These are phyloP conservation scores for Rhipidura dahli DNA, from an alignment of 2,113 vertebrate species.

Conservation along the genomic window DNA sequence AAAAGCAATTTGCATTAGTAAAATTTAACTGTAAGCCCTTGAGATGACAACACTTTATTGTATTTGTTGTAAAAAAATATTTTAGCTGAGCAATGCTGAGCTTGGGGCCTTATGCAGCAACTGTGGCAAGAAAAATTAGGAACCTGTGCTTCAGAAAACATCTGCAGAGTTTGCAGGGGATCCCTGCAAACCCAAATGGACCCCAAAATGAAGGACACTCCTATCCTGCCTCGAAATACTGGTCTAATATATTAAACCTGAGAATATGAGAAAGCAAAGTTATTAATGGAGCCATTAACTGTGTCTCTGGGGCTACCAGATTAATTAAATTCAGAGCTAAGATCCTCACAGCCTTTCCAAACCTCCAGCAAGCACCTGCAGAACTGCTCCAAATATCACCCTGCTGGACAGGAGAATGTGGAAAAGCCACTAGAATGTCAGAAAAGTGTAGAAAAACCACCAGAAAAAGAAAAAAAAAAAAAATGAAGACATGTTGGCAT, in stretches of 20 bases:
- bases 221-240: neutral
- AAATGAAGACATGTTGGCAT: neutral
- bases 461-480: neutral
- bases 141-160: neutral
- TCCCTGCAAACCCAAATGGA: neutral
- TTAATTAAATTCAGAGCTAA: neutral
- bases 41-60: neutral
- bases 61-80: neutral
- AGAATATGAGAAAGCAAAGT: neutral
- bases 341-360: neutral
- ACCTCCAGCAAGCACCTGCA: neutral
- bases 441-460: neutral
- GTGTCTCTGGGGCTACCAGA: neutral
- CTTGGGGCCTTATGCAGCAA: neutral
- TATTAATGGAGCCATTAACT: neutral
- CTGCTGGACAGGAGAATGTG: neutral
- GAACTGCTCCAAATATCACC: neutral
- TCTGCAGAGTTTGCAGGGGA: neutral
- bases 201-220: neutral
- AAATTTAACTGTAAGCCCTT: neutral
- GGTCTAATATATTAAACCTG: neutral
- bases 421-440: neutral
- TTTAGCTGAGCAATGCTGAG: neutral
- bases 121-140: neutral
- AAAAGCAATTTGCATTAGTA: neutral